Evolutionary conservation across 2,113 vertebrate species (phyloP), one percentile per base, ranked within the genome.

Genomic region (Ptilorrhoa leucosticta): DNA sequence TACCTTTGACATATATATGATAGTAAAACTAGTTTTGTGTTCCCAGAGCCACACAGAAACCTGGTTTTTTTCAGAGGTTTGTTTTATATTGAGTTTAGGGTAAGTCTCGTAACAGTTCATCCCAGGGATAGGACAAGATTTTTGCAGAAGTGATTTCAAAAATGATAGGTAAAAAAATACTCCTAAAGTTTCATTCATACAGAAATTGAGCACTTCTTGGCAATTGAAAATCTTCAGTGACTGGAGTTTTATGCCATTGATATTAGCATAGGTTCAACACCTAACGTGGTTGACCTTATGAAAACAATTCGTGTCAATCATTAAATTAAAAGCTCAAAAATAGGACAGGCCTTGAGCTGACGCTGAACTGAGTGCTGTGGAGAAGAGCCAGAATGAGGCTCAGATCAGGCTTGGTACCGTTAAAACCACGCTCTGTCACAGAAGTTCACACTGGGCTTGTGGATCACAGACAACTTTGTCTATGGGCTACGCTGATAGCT

Each of bases 401-500:
- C 8, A 30, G 22, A 12, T 27, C 14, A 63, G 35, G 10, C 21
- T 70, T 35, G 8, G 6, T 39, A 2, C 22, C 22, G 3, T 37
- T 33, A 15, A 11, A 10, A 11, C 21, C 33, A 15, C 13, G 11
- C 35, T 10, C n/a, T 1, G 0, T 39, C 7, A 5, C 24, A 17
- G 6, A 69, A 70, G 28, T 64, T 82, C 60, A 20, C 10, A 2
- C 3, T 37, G 26, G 33, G 44, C 7, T 28, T 78, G 10, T 16
- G 24, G 24, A 15, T 79, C 40, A 22, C 15, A 40, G 26, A 16
- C n/a, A 4, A 11, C 5, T 35, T 33, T 51, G 50, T 16, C 6
- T 2, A 4, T 7, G 31, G 21, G 30, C 42, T 83, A 23, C 26
- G 40, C 13, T 13, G 19, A 13, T 4, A 10, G 13, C 39, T 76